A percentile compares a stretch with the other conserved stretches of the same genome.
These are phyloP conservation scores for Diplazon laetatorius DNA, from an alignment of 2,888 invertebrate species.

Conservation along the genomic window DNA sequence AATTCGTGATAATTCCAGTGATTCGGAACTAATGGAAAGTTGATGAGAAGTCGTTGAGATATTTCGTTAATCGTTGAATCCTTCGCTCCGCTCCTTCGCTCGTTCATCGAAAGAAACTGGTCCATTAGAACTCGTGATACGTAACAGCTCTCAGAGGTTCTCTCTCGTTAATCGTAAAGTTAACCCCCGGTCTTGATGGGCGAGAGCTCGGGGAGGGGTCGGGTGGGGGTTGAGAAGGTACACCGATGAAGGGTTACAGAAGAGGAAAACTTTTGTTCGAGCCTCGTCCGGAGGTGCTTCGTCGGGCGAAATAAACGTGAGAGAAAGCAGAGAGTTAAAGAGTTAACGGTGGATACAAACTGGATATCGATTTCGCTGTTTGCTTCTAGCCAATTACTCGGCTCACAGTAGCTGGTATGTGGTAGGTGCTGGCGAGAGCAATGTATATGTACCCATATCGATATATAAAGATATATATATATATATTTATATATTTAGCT, in stretches of 20 bases:
- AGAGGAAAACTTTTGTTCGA: slow-evolving; percentile 42
- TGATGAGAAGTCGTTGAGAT: slow-evolving; percentile 40
- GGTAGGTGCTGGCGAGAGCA: not conserved
- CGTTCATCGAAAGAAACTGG: slow-evolving; percentile 9
- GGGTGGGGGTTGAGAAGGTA: not conserved
- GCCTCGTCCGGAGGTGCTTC: slow-evolving; percentile 5
- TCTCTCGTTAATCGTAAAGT: slow-evolving; percentile 59
- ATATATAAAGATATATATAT: slow-evolving; percentile 10
- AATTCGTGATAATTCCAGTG: slow-evolving; percentile 36
- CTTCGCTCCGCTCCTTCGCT: slow-evolving; percentile 12
- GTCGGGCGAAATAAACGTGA: slow-evolving; percentile 6
- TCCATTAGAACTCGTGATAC: slow-evolving; percentile 32
- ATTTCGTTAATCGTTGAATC: slow-evolving; percentile 33
- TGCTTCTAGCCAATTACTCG: slow-evolving; percentile 67
- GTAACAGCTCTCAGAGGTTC: slow-evolving; percentile 33
- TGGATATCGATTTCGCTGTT: slow-evolving; percentile 57
- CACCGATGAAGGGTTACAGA: slow-evolving; percentile 11
- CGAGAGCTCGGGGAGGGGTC: not conserved
- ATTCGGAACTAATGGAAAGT: slow-evolving; percentile 37
- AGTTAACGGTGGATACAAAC: slow-evolving; percentile 46
- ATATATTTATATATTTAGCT: not conserved
- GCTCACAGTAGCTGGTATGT: slow-evolving; percentile 51
- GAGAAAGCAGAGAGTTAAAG: slow-evolving; percentile 15
- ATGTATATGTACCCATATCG: not conserved
- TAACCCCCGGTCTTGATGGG: slow-evolving; percentile 13